These are phyloP conservation scores for Apteryx owenii DNA, from an alignment of 2,113 vertebrate genomes.

Conservation along the genomic window DNA sequence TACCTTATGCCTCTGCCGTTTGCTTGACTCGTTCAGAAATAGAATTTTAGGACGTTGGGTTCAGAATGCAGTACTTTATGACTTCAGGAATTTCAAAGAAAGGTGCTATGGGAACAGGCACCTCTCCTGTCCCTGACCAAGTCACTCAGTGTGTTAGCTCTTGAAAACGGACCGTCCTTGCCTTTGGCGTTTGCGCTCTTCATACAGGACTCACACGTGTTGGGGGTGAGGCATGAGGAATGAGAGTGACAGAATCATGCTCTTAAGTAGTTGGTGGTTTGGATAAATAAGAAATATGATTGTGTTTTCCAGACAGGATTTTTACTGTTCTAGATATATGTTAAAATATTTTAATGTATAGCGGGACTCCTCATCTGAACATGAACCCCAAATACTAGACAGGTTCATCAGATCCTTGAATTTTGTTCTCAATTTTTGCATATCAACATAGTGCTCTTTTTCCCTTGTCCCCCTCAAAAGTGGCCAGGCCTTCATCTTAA, in stretches of 20 bases:
- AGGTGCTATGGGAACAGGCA: background rate
- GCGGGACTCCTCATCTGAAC: background rate
- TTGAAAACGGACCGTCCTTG: background rate
- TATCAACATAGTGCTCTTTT: background rate
- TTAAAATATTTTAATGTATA: background rate
- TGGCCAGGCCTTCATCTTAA: background rate
- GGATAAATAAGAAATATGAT: background rate
- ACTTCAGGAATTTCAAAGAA: background rate
- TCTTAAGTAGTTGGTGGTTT: background rate
- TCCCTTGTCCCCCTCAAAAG: background rate
- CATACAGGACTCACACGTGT: background rate
- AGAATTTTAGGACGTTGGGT: background rate
- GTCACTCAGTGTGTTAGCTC: background rate
- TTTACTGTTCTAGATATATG: background rate
- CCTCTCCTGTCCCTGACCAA: background rate
- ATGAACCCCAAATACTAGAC: background rate
- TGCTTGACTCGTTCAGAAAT: background rate
- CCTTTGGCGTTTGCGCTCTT: background rate
- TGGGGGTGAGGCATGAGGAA: no score
- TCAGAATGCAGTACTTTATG: background rate
- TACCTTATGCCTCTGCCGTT: background rate
- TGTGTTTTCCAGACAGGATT: background rate
- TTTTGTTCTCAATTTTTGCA: background rate
- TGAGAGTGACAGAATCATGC: background rate
- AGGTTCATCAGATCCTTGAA: background rate